Evolutionary conservation across 2,797 vertebrate species (phyloP).

Genomic region (Spinibarbus caldwelli): DNA sequence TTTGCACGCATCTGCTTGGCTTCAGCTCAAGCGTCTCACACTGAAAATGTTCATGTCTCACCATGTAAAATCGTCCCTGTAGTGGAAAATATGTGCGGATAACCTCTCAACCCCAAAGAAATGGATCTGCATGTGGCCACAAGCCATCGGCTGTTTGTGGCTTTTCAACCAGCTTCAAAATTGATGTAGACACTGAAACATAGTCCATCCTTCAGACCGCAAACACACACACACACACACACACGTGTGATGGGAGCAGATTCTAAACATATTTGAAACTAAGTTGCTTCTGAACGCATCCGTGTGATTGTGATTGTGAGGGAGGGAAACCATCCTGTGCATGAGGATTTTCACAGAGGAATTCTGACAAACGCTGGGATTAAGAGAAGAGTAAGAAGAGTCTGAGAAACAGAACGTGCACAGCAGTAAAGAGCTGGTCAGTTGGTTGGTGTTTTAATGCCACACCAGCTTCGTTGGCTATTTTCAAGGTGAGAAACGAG

Average conservation of each 20-base stretch:
- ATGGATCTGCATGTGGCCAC: constrained; percentile 33
- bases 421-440: background rate
- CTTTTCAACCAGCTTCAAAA: constrained; percentile 48
- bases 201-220: constrained; percentile 45
- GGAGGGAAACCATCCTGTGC: background rate
- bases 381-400: background rate
- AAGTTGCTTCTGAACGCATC: constrained; percentile 24
- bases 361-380: background rate
- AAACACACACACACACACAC: constrained; percentile 23
- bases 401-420: background rate
- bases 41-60: background rate
- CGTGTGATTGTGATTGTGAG: background rate
- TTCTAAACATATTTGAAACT: constrained; percentile 40
- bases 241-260: constrained; percentile 10
- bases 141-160: constrained; percentile 39
- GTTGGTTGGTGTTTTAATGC: background rate
- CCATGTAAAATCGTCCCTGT: background rate
- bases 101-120: constrained; percentile 36
- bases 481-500: background rate
- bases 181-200: constrained; percentile 50
- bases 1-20: background rate
- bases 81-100: constrained; percentile 46
- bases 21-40: background rate
- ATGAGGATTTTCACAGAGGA: background rate
- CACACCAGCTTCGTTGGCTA: background rate